Base-by-base conservation (phyloP, 2,797 vertebrate genomes). In the Menidia menidia region DNA sequence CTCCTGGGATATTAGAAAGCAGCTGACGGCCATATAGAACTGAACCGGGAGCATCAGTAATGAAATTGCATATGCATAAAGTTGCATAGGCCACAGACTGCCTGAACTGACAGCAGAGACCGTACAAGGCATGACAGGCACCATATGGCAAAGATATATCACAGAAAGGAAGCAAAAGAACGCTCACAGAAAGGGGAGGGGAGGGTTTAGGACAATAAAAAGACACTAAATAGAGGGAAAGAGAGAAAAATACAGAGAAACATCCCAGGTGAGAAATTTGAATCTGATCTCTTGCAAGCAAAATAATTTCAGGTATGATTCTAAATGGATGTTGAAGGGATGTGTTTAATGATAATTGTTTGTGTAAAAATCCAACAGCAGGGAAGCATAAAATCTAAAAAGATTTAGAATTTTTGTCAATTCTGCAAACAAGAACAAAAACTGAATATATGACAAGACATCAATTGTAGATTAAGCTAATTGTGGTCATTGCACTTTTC, bases 61-160 rank as follows among this genome's bases (percentile, higher is more conserved):
- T 90, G 87, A 89, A 90, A 90, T 77, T 87, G 78, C 75, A 87
- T 87, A 87, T 92, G 84, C 86, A 87, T 82, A 84, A 73, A 78
- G 82, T 66, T 75, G 74, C 79, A 73, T 16, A 82, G 83, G 78
- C 87, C 85, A 78, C 71, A 75, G 81, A 60, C 75, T 39, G 80
- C 65, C 85, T 87, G 78, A 83, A 73, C 77, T 66, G 71, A 86
- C 78, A 80, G 76, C 60, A 63, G 54, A 39, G 78, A 60, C 71
- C 68, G 77, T 63, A 80, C 76, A 83, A 82, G 47, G 41, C 62
- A 54, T 76, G 81, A 81, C 84, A 83, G 77, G 69, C 75, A 35
- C 54, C 64, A 58, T 65, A 63, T 16, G 2, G 64, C 58, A 44
- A 58, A 33, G 53, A 80, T 62, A 79, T 66, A 82, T 81, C 55